Evolutionary conservation across 92 coral and sea anemone genomes (phyloP), one percentile per base, ranked within the genome.

Genomic region (Actinernus sp.): DNA sequence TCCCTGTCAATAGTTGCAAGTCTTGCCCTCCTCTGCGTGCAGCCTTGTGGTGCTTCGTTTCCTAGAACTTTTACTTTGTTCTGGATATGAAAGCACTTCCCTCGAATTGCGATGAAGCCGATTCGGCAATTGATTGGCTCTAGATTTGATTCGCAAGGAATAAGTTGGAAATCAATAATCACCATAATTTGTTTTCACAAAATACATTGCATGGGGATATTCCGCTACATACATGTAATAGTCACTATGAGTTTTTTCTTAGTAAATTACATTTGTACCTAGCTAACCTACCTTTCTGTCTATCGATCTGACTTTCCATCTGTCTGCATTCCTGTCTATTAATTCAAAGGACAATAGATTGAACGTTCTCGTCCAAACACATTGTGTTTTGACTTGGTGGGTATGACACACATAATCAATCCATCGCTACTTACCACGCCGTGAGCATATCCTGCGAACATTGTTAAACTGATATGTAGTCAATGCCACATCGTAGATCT

Each of bases 401-500:
- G 14, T 34, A 34, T 6, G 14, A 14, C 8, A 14, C 8, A 34
- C 14, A 6, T 6, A 34, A 34, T 34, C 8, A 34, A 34, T 34
- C 14, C 41, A 34, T 34, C 6, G 8, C 14, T 34, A 2, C 21
- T 11, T 55, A 55, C 61, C 61, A 30, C 26, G 12, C 31, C 32
- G 25, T 29, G n/a, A 13, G 41, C 40, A 26, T 14, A 31, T 55
- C 20, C 40, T 29, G 1, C 38, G 14, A 26, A 11, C 24, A 28
- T 49, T 6, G 19, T 22, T 20, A 31, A 65, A 47, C 49, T 65
- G 31, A 14, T 30, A 22, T 3, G 34, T 58, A 31, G 58, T 27
- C 14, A 65, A 22, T 3, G 58, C 58, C 9, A 46, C 58, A 34
- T 65, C 73, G 33, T 65, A 65, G 24, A 65, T 12, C 49, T 65